Evolutionary conservation across 2,113 vertebrate species (phyloP).

Genomic region (Thunnus thynnus): DNA sequence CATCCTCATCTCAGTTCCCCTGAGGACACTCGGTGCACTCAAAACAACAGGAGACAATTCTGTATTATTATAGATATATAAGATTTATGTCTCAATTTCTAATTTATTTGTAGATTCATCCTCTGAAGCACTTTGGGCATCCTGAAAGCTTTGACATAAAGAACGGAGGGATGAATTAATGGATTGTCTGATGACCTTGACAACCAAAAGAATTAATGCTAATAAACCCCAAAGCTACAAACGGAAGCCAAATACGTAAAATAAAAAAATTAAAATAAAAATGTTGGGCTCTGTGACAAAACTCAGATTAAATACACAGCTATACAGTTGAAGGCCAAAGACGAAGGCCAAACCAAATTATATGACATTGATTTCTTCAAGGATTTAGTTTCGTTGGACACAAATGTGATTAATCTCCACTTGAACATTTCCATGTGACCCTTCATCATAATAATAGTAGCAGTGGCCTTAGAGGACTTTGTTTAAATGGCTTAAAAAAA

Average conservation of each 20-base stretch:
- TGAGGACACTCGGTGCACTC: not conserved
- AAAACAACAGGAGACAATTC: not conserved
- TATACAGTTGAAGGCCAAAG: not conserved
- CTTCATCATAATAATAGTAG: not conserved
- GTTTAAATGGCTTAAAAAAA: slow-evolving; percentile 1
- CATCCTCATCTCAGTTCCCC: slow-evolving; percentile 42
- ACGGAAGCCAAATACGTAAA: no score
- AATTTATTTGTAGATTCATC: not conserved
- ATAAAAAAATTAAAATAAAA: no score
- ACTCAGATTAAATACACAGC: no score
- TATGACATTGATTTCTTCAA: not conserved
- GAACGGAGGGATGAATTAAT: not conserved
- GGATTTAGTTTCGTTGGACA: not conserved
- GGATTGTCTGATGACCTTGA: no score
- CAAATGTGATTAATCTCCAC: not conserved
- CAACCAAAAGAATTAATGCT: no score
- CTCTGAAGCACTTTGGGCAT: not conserved
- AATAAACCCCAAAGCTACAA: not conserved
- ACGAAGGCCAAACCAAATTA: not conserved
- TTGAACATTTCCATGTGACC: not conserved
- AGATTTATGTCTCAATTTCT: not conserved
- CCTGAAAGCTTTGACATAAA: no score
- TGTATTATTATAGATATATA: no score
- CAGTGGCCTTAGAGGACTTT: not conserved
- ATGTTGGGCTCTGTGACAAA: not conserved